These are phyloP conservation scores for Electrona antarctica DNA, from an alignment of 2,113 vertebrate genomes.

Conservation along the genomic window DNA sequence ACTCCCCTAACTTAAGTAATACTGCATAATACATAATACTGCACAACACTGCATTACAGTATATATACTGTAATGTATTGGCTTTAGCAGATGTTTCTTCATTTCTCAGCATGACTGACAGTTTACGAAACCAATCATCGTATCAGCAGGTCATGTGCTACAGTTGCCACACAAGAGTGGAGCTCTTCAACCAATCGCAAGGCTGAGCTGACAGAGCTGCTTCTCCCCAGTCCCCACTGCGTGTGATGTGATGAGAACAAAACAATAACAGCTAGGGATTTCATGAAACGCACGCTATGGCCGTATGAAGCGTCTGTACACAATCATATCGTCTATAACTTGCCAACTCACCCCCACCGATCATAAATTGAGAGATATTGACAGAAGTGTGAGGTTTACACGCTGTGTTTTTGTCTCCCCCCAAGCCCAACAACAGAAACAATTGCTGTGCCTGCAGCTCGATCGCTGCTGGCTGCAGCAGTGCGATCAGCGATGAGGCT, in stretches of 20 bases:
- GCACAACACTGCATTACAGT: too few relatives aligned
- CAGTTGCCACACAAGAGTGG: slow-evolving; percentile 66
- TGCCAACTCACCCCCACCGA: too few relatives aligned
- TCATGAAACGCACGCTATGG: slow-evolving; percentile 16
- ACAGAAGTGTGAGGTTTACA: too few relatives aligned
- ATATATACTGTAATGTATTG: neutral
- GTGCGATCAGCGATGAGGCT: slow-evolving; percentile 50
- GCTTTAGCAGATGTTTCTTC: slow-evolving; percentile 34
- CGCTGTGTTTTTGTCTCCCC: too few relatives aligned
- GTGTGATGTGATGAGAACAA: slow-evolving; percentile 63
- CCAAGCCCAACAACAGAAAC: too few relatives aligned
- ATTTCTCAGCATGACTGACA: slow-evolving; percentile 43
- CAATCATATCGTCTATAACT: too few relatives aligned
- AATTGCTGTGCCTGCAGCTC: too few relatives aligned
- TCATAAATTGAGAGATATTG: too few relatives aligned
- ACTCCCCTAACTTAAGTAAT: too few relatives aligned
- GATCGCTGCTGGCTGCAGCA: slow-evolving; percentile 56
- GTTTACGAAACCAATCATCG: slow-evolving; percentile 54
- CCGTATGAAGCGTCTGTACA: too few relatives aligned
- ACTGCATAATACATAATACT: too few relatives aligned
- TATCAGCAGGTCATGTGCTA: slow-evolving; percentile 49
- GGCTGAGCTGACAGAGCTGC: slow-evolving; percentile 1
- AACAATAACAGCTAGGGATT: slow-evolving; percentile 67
- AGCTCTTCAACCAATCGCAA: slow-evolving; percentile 58
- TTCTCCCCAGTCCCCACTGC: slow-evolving; percentile 49